These are phyloP conservation scores for Lucinisca nassula DNA, from an alignment of 2,888 invertebrate genomes.

Conservation along the genomic window DNA sequence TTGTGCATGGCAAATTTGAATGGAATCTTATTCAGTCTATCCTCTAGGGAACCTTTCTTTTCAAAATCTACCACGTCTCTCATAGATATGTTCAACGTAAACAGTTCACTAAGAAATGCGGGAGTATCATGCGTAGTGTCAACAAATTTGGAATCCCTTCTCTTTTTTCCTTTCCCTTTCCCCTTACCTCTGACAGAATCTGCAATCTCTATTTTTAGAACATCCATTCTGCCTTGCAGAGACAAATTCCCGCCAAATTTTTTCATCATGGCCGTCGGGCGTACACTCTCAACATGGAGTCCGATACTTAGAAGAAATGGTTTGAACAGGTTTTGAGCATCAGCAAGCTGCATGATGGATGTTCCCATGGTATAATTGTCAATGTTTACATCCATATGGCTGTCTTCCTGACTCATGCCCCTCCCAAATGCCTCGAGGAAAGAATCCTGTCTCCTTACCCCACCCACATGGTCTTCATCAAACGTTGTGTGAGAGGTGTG, in stretches of 20 bases:
- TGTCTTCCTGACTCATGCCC: conserved; percentile 86
- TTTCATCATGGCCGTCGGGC: conserved; percentile 91
- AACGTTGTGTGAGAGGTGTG: conserved; percentile 76
- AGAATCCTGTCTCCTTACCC: conserved; percentile 84
- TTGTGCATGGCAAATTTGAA: conserved; percentile 86
- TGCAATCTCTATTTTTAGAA: conserved; percentile 97
- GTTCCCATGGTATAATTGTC: conserved; percentile 84
- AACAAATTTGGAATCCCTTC: conserved; percentile 49
- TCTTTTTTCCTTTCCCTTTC: conserved; percentile 70
- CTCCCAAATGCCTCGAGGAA: conserved; percentile 84
- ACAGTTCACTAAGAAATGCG: conserved; percentile 97
- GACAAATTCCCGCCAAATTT: conserved; percentile 94
- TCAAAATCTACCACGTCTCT: conserved; percentile 96
- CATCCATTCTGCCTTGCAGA: conserved; percentile 93
- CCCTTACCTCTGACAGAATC: conserved; percentile 90
- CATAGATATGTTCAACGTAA: conserved; percentile 96
- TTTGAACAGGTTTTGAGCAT: conserved; percentile 93
- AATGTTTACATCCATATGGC: conserved; percentile 78
- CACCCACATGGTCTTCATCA: conserved; percentile 73
- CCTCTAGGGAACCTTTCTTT: conserved; percentile 76
- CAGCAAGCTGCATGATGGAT: conserved; percentile 91
- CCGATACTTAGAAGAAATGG: conserved; percentile 96
- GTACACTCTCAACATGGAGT: conserved; percentile 91
- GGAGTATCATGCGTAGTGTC: conserved; percentile 93
- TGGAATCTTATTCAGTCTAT: conserved; percentile 65